phyloP scores from a whole-genome alignment of 1,140 invertebrate genomes.

The Leptinotarsa texana region DNA sequence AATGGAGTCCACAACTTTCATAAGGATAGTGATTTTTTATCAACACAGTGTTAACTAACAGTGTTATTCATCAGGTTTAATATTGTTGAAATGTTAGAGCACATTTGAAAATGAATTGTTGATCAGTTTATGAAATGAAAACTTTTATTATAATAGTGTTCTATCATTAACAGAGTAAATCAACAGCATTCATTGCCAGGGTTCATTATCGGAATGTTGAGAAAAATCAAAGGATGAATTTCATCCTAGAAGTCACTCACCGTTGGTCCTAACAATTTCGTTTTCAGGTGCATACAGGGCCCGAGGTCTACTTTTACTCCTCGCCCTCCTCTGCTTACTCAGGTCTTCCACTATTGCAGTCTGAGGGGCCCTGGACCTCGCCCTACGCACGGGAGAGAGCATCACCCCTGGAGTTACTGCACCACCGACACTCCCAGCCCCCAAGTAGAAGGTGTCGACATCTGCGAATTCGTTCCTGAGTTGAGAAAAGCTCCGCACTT shows the following conservation, averaged over 20 bases:
- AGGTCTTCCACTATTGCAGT: slow-evolving; percentile 62
- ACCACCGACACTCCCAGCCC: slow-evolving; percentile 59
- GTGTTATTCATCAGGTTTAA: no score
- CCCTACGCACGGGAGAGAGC: slow-evolving; percentile 68
- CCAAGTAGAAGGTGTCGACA: slow-evolving; percentile 87
- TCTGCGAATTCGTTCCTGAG: slow-evolving; percentile 88
- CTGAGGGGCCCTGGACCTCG: slow-evolving; percentile 65
- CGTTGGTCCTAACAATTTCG: slow-evolving; percentile 74
- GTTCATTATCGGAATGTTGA: no score
- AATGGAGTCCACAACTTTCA: no score
- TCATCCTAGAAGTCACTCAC: slow-evolving; percentile 51
- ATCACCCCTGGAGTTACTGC: slow-evolving; percentile 57
- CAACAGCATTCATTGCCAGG: no score
- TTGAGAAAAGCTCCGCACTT: slow-evolving; percentile 91
- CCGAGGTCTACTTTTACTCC: slow-evolving; percentile 80
- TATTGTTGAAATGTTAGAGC: no score
- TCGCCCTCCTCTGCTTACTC: slow-evolving; percentile 63
- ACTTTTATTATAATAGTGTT: no score
- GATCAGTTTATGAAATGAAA: no score
- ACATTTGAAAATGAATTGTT: no score
- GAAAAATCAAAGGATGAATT: no score
- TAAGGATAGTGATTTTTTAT: no score
- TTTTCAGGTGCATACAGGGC: slow-evolving; percentile 78
- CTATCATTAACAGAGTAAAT: no score
- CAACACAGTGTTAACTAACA: no score